A percentile compares a stretch with the other conserved stretches of the same genome.
Conservation (phyloP, 2,888 invertebrate genomes). For the Apamea monoglypha region DNA sequence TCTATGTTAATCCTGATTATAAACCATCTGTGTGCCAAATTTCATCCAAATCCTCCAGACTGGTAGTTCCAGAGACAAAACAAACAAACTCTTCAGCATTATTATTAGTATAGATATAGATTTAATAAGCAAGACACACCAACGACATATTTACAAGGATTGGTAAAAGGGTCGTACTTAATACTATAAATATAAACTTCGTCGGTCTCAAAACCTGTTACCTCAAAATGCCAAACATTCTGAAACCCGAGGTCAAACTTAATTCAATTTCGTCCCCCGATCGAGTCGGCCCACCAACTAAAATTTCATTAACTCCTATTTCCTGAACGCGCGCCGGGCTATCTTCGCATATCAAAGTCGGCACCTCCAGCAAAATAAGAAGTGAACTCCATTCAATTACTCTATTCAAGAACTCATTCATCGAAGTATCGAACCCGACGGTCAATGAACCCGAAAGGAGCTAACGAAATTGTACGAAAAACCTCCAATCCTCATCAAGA, state of each 20-base stretch:
- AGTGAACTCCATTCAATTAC: constrained; percentile 82
- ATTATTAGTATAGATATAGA: too few species aligned
- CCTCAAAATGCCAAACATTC: constrained; percentile 29
- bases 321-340: constrained; percentile 67
- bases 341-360: constrained; percentile 61
- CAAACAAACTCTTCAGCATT: too few species aligned
- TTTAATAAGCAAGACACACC: not conserved
- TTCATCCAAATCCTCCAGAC: too few species aligned
- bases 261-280: constrained; percentile 53
- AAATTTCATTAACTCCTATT: constrained; percentile 74
- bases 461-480: constrained; percentile 89
- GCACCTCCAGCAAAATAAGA: constrained; percentile 65
- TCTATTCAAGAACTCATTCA: constrained; percentile 85
- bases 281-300: constrained; percentile 65
- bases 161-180: not conserved
- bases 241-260: constrained; percentile 51
- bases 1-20: too few species aligned
- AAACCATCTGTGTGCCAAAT: too few species aligned
- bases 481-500: constrained; percentile 89
- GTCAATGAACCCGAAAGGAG: constrained; percentile 84
- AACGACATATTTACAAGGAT: not conserved
- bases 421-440: constrained; percentile 87
- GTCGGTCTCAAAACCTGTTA: constrained; percentile 13
- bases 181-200: not conserved
- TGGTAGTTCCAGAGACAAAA: not conserved